Evolutionary conservation across 2,797 vertebrate species (phyloP).

Genomic region (Rhynchotus rufescens): DNA sequence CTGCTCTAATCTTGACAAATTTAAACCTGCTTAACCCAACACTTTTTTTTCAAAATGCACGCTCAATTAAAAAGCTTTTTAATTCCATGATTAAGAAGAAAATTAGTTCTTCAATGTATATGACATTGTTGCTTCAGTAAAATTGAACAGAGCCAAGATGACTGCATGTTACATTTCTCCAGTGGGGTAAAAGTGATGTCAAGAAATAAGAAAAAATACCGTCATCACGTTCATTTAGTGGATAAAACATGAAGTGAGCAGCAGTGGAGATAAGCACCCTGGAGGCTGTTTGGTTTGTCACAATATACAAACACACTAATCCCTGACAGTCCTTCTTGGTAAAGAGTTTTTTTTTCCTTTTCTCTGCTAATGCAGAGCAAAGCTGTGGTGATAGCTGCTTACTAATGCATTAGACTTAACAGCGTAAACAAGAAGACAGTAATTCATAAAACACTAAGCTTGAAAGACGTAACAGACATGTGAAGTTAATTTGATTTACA

Average conservation of each 20-base stretch:
- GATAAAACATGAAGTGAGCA: conserved; percentile 46
- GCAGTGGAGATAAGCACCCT: conserved; percentile 4
- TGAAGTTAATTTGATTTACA: conserved; percentile 66
- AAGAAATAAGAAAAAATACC: conserved; percentile 36
- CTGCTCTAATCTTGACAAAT: conserved; percentile 49
- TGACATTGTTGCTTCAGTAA: conserved; percentile 49
- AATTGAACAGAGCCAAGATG: conserved; percentile 9
- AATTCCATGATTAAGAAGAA: conserved; percentile 59
- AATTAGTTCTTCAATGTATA: conserved; percentile 73
- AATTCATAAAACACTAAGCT: conserved; percentile 67
- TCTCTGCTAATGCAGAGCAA: conserved; percentile 27
- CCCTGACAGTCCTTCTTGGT: conserved; percentile 15
- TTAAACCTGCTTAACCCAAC: conserved; percentile 59
- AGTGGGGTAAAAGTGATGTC: conserved; percentile 28
- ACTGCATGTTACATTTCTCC: background rate
- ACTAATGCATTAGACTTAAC: conserved; percentile 53
- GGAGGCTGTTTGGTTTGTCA: conserved; percentile 51
- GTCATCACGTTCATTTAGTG: background rate
- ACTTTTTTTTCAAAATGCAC: conserved; percentile 53
- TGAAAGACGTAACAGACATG: background rate
- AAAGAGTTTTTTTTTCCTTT: background rate
- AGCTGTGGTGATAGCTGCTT: conserved; percentile 56
- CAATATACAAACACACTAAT: conserved; percentile 14
- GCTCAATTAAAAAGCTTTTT: conserved; percentile 24
- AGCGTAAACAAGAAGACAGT: conserved; percentile 61